Percentiles rank a stretch among this genome's conserved stretches.
Conservation (phyloP, 2,888 invertebrate genomes). For the Exocentrus adspersus region DNA sequence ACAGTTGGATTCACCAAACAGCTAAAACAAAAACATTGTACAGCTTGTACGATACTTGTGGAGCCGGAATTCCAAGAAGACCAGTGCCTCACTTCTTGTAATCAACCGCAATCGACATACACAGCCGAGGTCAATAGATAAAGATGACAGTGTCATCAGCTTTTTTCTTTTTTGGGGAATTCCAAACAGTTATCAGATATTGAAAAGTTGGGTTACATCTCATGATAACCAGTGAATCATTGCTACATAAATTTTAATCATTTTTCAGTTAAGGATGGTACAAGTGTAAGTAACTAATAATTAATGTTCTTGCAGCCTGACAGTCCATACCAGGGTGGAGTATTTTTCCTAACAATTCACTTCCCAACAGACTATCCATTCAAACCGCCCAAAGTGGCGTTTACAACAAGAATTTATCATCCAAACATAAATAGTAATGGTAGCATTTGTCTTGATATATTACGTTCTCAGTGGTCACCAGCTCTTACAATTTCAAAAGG, state of each 20-base stretch:
- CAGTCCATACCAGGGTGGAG: constrained; percentile 99
- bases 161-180: too few relatives aligned
- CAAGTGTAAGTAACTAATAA: neutral
- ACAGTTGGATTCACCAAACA: too few relatives aligned
- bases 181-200: neutral
- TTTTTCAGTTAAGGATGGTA: too few relatives aligned
- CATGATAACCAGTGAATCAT: too few relatives aligned
- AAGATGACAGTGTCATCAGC: too few relatives aligned
- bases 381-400: constrained; percentile 99
- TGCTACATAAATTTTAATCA: too few relatives aligned
- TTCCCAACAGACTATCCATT: constrained; percentile 99
- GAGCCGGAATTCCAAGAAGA: too few relatives aligned
- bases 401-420: constrained; percentile 99
- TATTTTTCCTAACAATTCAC: constrained; percentile 99
- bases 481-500: constrained; percentile 99
- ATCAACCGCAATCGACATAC: too few relatives aligned
- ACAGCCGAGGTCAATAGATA: too few relatives aligned
- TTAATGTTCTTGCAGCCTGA: constrained; percentile 80
- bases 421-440: constrained; percentile 99
- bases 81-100: too few relatives aligned
- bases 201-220: neutral
- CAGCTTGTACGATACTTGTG: too few relatives aligned
- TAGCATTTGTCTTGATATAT: constrained; percentile 99
- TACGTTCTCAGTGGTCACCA: constrained; percentile 99
- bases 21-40: too few relatives aligned